Evolutionary conservation across 1,140 invertebrate species (phyloP).

Genomic region (Antheraea pernyi): DNA sequence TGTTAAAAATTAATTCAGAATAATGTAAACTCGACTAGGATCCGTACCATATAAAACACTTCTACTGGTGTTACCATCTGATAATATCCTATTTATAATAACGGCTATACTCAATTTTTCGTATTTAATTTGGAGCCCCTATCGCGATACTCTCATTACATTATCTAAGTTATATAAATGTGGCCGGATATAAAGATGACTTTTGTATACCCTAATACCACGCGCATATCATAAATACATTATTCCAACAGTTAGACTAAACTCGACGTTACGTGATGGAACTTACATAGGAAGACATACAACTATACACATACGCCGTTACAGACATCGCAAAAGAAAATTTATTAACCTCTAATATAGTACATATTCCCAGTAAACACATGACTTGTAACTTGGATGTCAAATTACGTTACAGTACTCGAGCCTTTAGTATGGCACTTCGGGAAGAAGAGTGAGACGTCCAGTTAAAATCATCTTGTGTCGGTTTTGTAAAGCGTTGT

Average conservation of each 20-base stretch:
- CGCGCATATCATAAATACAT: slow-evolving; percentile 15
- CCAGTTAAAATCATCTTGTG: no score
- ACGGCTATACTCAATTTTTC: slow-evolving; percentile 49
- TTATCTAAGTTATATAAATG: slow-evolving; percentile 59
- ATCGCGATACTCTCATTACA: slow-evolving; percentile 53
- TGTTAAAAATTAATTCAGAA: slow-evolving; percentile 29
- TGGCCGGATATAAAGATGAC: slow-evolving; percentile 65
- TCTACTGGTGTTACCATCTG: slow-evolving; percentile 54
- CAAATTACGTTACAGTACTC: no score
- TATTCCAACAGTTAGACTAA: slow-evolving; percentile 57
- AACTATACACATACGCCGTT: slow-evolving; percentile 60
- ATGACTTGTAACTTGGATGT: background rate
- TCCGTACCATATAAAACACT: slow-evolving; percentile 65
- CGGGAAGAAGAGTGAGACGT: no score
- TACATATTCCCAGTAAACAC: slow-evolving; percentile 26
- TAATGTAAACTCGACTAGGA: slow-evolving; percentile 45
- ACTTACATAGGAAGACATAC: slow-evolving; percentile 78
- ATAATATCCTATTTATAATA: slow-evolving; percentile 39
- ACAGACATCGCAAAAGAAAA: slow-evolving; percentile 37
- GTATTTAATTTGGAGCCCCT: slow-evolving; percentile 55
- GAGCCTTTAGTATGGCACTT: no score
- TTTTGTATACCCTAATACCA: slow-evolving; percentile 25
- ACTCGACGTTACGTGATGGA: slow-evolving; percentile 55
- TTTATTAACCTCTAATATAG: slow-evolving; percentile 21
- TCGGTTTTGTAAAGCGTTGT: no score